Evolutionary conservation across 2,888 invertebrate species (phyloP).

Genomic region (Dascillus cervinus): DNA sequence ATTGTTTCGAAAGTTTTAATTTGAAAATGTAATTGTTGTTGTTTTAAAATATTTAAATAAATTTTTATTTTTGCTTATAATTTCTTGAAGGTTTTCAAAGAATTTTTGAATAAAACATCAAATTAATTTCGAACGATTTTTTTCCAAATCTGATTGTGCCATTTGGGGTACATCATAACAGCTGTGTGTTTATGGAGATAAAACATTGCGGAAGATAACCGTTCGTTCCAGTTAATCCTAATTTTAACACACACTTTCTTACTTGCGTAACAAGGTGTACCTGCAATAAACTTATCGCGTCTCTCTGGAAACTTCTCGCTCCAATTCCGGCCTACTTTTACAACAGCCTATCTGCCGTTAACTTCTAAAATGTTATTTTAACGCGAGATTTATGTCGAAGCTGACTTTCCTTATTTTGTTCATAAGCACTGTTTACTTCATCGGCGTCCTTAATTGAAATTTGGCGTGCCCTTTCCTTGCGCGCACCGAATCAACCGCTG

Average conservation of each 20-base stretch:
- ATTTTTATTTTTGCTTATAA: too few relatives aligned
- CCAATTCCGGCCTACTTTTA: constrained; percentile 26
- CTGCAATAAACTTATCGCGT: constrained; percentile 28
- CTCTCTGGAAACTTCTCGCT: constrained; percentile 21
- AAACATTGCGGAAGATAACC: constrained; percentile 3
- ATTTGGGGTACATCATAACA: too few relatives aligned
- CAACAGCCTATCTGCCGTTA: constrained; percentile 20
- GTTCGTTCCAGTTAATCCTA: constrained; percentile 16
- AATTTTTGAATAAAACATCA: too few relatives aligned
- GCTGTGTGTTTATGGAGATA: too few relatives aligned
- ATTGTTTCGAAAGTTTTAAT: too few relatives aligned
- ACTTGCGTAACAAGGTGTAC: constrained; percentile 22
- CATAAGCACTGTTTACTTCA: constrained; percentile 29
- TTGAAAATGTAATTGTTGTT: too few relatives aligned
- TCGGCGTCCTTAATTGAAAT: constrained; percentile 34
- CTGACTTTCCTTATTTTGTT: constrained; percentile 28
- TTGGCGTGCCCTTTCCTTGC: constrained; percentile 28
- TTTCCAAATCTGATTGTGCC: too few relatives aligned
- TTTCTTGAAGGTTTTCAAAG: too few relatives aligned
- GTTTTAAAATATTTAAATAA: too few relatives aligned
- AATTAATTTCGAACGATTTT: too few relatives aligned
- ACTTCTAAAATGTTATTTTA: constrained; percentile 25
- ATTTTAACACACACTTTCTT: constrained; percentile 24
- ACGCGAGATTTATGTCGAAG: constrained; percentile 29
- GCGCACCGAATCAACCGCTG: too few relatives aligned